phyloP scores from a whole-genome alignment of 2,113 vertebrate species.

The Crotalus helleri region DNA sequence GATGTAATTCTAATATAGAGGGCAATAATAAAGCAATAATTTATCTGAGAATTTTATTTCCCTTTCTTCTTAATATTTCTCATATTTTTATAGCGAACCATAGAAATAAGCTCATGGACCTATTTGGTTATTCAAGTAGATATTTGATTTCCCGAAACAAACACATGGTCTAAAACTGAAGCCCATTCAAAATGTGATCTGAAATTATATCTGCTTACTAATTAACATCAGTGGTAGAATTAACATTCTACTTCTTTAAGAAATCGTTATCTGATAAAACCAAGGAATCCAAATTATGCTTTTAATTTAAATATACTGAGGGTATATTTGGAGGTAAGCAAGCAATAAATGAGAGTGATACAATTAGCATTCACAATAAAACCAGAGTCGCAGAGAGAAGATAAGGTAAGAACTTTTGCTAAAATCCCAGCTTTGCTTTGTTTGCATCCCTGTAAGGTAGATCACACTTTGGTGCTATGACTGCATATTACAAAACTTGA shows the following conservation, averaged over 20 bases:
- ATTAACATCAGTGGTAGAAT: not conserved
- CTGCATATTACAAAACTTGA: not conserved
- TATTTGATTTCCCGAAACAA: not conserved
- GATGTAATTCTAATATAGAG: not conserved
- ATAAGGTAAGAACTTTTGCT: not conserved
- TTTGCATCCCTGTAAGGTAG: not conserved
- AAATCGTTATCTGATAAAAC: not conserved
- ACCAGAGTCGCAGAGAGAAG: not conserved
- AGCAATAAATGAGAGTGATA: not conserved
- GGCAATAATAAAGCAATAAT: not conserved
- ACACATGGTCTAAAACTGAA: not conserved
- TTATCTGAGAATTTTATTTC: not conserved
- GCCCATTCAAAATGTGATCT: not conserved
- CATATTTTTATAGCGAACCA: not conserved
- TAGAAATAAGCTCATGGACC: not conserved
- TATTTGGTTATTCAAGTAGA: not conserved
- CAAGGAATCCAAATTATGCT: not conserved
- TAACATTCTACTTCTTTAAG: not conserved
- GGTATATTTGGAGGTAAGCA: not conserved
- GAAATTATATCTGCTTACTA: not conserved
- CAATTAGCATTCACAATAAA: not conserved
- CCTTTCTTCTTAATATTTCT: not conserved
- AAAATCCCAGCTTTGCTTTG: not conserved
- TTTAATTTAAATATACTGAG: not conserved
- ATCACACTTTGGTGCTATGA: not conserved